A percentile compares a stretch with the other conserved stretches of the same genome.
Evolutionary conservation across 1,140 invertebrate species (phyloP).

Genomic region (Drosophila pallidifrons): DNA sequence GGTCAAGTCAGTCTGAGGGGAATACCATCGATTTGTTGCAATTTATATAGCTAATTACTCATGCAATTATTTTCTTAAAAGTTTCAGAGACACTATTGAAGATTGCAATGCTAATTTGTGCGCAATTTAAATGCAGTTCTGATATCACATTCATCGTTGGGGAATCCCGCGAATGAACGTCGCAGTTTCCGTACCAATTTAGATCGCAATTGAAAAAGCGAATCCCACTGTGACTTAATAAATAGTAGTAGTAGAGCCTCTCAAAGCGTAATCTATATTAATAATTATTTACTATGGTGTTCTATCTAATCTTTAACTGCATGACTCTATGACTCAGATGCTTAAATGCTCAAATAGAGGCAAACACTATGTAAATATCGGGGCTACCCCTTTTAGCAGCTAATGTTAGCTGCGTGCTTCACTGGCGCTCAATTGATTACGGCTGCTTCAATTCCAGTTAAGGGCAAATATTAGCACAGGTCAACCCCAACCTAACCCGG

Average conservation of each 20-base stretch:
- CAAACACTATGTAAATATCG: conserved; percentile 20
- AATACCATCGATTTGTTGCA: too few relatives aligned
- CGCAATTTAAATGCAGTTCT: background rate
- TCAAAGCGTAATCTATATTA: conserved; percentile 15
- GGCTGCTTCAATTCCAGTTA: conserved; percentile 59
- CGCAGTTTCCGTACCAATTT: background rate
- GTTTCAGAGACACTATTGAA: background rate
- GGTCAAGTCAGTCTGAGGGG: background rate
- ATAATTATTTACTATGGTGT: conserved; percentile 16
- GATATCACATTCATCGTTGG: background rate
- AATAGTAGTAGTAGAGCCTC: background rate
- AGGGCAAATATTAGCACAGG: conserved; percentile 72
- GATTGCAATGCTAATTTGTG: background rate
- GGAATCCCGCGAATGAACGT: background rate
- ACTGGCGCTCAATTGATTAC: conserved; percentile 62
- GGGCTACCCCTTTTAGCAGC: conserved; percentile 18
- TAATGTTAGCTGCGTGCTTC: conserved; percentile 5
- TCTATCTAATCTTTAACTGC: conserved; percentile 38
- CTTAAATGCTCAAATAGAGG: background rate
- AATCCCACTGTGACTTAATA: background rate
- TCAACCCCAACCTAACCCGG: conserved; percentile 12
- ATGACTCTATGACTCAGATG: conserved; percentile 34
- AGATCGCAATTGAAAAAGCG: background rate
- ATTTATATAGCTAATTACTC: too few relatives aligned
- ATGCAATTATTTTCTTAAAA: too few relatives aligned